Evolutionary conservation across 2,797 vertebrate species (phyloP), one percentile per base, ranked within the genome.

Genomic region (Cossypha dichroa): DNA sequence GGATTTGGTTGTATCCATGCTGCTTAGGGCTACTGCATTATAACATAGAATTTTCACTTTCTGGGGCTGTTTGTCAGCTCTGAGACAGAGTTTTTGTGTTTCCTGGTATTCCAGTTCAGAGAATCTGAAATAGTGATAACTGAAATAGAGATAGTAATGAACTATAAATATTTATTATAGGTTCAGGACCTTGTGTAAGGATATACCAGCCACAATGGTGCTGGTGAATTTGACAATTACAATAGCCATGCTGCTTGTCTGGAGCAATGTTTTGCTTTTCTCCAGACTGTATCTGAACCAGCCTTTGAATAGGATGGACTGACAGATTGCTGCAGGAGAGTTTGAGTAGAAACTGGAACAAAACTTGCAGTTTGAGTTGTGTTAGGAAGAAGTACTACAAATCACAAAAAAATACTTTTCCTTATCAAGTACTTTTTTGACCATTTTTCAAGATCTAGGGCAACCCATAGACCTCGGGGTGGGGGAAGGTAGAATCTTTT

Each of bases 131-230:
- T n/a, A 41, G 17, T 10, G 10, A 6, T 51, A 64, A 55, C 31
- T 43, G 21, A 73, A 68, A 40, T 26, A 38, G 36, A 59, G 43
- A 13, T 40, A 7, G 13, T 59, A 68, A 33, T 48, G 41, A 29
- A 2, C 10, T 59, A 21, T 15, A 87, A 68, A 34, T 6, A 4
- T 36, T 64, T 29, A 8, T 49, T 49, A 2, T 0, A 29, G 3
- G 17, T 59, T 48, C 15, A 58, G 38, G 31, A 88, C 11, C 5
- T 31, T 51, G 13, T n/a, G 25, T 80, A 16, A 68, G 36, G 59
- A 21, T 59, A 8, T 67, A 19, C 15, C 15, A 60, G 26, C 48
- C 49, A 49, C 46, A 73, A n/a, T 54, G 26, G 7, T 56, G 3
- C 17, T 62, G n/a, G 29, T 70, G 56, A 78, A 45, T 85, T 68